Conservation (phyloP, 1,140 invertebrate genomes). For the Forficula auricularia region DNA sequence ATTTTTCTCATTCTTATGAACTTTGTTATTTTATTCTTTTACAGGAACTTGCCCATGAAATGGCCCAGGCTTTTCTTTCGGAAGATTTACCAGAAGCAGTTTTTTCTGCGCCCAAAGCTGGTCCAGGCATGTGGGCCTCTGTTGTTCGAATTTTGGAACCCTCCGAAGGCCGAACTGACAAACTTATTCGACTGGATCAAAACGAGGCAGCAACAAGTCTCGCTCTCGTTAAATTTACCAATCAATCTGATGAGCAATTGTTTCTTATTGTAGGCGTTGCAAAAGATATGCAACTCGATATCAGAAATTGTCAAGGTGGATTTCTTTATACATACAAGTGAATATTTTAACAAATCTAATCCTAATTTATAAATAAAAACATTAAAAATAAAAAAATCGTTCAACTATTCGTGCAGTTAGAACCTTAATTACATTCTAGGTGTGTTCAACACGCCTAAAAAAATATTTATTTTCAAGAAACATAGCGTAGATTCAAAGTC, state of each 20-base stretch:
- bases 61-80: conserved; percentile 89
- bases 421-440: too few relatives aligned
- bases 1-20: too few relatives aligned
- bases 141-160: conserved; percentile 82
- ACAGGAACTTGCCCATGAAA: conserved; percentile 76
- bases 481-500: too few relatives aligned
- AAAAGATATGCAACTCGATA: conserved; percentile 78
- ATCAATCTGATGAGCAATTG: conserved; percentile 46
- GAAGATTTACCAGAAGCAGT: conserved; percentile 84
- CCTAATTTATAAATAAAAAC: too few relatives aligned
- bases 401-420: too few relatives aligned
- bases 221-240: conserved; percentile 50
- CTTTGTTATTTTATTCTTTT: too few relatives aligned
- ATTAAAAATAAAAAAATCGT: too few relatives aligned
- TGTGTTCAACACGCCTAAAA: too few relatives aligned
- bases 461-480: too few relatives aligned
- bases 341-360: conserved; percentile 13
- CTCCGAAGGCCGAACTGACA: conserved; percentile 61
- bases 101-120: conserved; percentile 93
- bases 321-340: conserved; percentile 76
- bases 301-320: conserved; percentile 57
- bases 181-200: conserved; percentile 72
- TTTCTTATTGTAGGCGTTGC: conserved; percentile 77
- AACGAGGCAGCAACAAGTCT: conserved; percentile 88
- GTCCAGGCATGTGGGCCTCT: conserved; percentile 93